Base-by-base conservation (phyloP, 2,888 invertebrate species). In the Pyrocoelia pectoralis region DNA sequence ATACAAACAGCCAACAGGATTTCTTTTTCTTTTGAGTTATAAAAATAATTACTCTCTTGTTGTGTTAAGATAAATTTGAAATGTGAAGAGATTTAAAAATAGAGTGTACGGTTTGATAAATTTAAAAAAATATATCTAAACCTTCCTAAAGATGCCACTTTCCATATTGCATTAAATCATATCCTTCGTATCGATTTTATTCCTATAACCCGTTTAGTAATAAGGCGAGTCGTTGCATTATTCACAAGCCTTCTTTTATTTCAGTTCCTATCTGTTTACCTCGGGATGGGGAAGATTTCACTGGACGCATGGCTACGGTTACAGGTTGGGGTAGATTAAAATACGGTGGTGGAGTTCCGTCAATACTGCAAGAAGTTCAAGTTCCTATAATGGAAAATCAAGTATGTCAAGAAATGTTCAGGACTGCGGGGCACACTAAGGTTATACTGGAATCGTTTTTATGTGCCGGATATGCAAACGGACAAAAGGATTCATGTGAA, bases 381-480 rank as follows among this genome's bases (percentile, higher is more conserved):
- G 95, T 96, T 17, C 96, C 96, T 29, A 90, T 96, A 66, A 93
- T 96, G 83, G 93, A 94, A 77, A 96, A 96, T 80, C 87, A 88
- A 68, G 93, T 94, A 9, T 96, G 96, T 78, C 95, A 96, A 79
- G 93, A 94, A 79, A 95, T 96, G 95, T 96, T 96, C 85, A 88
- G 91, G 72, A 93, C 93, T 0, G 95, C 93, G 1, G 94, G 94
- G 0, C 95, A 96, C 77, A 86, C 90, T 0, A 96, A 96, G 82
- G 88, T 89, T 74, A 96, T 96, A 66, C 84, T 94, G 24, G 89
- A 87, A 67, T 94, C 95, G 29, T 96, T 96, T 83, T 85, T 96
- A 18, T 96, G 96, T 74, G 96, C 96, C 0, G 96, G 96, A 29
- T 96, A 96, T 78, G 93, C 94, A 33, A 93, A 93, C 72, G 95